A percentile compares a stretch with the other conserved stretches of the same genome.
phyloP scores from a whole-genome alignment of 2,797 vertebrate genomes.

The Myiothlypis chrysogaster region DNA sequence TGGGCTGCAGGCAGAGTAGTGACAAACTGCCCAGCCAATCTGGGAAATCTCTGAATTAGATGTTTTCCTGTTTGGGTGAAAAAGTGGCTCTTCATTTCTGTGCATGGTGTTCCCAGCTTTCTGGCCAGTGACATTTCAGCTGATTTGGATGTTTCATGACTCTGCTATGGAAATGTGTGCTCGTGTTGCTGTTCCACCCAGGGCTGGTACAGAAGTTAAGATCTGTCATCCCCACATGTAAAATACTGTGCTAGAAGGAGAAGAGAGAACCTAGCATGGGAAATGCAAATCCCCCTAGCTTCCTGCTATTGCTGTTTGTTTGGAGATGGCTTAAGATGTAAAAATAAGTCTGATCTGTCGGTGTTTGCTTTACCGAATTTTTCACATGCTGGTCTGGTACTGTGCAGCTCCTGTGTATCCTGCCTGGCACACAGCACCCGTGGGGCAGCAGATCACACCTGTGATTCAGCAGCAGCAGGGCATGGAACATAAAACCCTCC shows the following conservation, averaged over 20 bases:
- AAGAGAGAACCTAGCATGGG: not conserved
- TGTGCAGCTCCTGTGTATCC: not conserved
- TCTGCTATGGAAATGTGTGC: rapidly evolving
- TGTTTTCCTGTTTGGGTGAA: not conserved
- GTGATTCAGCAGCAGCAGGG: not conserved
- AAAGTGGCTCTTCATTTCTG: rapidly evolving
- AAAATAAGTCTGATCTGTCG: not conserved
- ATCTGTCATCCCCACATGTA: not conserved
- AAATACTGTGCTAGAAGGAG: not conserved
- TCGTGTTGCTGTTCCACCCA: not conserved
- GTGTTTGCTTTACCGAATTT: not conserved
- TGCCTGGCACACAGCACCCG: not conserved
- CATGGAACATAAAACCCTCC: rapidly evolving
- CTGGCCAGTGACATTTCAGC: not conserved
- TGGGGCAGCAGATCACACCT: not conserved
- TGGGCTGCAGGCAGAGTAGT: not conserved
- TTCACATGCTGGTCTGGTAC: not conserved
- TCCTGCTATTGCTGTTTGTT: not conserved
- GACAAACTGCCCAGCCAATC: not conserved
- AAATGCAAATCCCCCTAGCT: not conserved
- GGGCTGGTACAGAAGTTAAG: not conserved
- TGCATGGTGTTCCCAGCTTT: rapidly evolving
- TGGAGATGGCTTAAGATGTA: not conserved
- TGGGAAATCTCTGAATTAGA: not conserved
- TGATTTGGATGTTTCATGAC: not conserved